Base-by-base conservation (phyloP, 2,888 invertebrate genomes). In the Drosophila siamana region DNA sequence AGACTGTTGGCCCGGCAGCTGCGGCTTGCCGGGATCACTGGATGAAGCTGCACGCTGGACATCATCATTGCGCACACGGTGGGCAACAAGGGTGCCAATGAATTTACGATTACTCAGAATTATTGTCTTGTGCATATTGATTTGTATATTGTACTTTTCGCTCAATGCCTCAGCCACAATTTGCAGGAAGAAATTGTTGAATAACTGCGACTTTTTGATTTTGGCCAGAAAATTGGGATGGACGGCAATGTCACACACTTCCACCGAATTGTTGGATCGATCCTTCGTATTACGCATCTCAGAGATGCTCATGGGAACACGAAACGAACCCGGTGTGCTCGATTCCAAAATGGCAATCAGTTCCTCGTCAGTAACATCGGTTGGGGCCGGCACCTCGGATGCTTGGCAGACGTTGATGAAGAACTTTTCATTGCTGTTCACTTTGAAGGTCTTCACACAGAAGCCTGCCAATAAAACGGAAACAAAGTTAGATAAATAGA, bases 281-380 rank as follows among this genome's bases (percentile, higher is more conserved):
- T 98, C 98, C 19, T 93, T 92, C 87, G 97, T 97, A 5, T 94
- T 93, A 78, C 96, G 95, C 4, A 96, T 94, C 88, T 96, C 96
- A 0, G 97, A 97, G 73, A 98, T 95, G 90, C 98, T 98, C 96
- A 98, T 96, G 0, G 98, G 98, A 44, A 98, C 95, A 69, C 96
- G 93, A 91, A 95, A 98, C 47, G 94, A 94, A 3, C 95, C 94
- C 0, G 95, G 94, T 51, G 95, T 95, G 59, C 94, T 94, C 0
- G 95, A 95, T 69, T 90, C 87, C 22, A 97, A 91, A 57, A 97
- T 94, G 63, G 94, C 93, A 75, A 94, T 93, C 1, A 97, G 93
- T 82, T 96, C 95, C 57, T 94, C 94, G 89, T 95, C 94, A 1
- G 94, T 93, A 40, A 97, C 94, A 81, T 97, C 95, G 80, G 94